Conservation (phyloP, 2,888 invertebrate species). For the Temnothorax rugatulus region DNA sequence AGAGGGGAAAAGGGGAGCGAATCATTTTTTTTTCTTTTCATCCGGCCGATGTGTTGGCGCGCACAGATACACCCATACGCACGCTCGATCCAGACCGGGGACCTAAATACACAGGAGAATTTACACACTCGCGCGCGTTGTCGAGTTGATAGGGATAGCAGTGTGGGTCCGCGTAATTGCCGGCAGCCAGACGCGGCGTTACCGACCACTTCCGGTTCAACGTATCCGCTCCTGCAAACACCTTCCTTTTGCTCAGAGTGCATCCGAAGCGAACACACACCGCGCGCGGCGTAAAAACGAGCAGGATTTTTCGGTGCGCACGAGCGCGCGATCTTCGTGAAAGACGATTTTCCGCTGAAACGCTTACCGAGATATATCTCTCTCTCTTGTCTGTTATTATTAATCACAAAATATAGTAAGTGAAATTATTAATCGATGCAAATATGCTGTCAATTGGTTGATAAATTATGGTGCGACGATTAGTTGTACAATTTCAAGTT, state of each 20-base stretch:
- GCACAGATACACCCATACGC: not conserved
- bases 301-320: not conserved
- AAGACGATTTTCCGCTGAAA: not conserved
- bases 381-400: not conserved
- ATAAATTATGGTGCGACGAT: not conserved
- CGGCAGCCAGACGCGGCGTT: conserved; percentile 79
- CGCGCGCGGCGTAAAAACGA: conserved; percentile 53
- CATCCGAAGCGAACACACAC: conserved; percentile 61
- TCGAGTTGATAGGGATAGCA: conserved; percentile 75
- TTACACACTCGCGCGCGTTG: conserved; percentile 67
- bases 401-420: not conserved
- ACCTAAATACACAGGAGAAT: conserved; percentile 49
- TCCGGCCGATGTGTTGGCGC: conserved; percentile 53
- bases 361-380: not conserved
- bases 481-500: not conserved
- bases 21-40: conserved; percentile 65
- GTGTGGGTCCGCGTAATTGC: conserved; percentile 81
- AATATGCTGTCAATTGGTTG: not conserved
- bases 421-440: not conserved
- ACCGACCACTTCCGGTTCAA: conserved; percentile 84
- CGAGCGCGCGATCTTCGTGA: not conserved
- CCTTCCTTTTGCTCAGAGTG: conserved; percentile 76
- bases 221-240: conserved; percentile 83
- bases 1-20: conserved; percentile 14
- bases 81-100: conserved; percentile 24